These are phyloP conservation scores for Salarias fasciatus DNA, from an alignment of 2,797 vertebrate species.

Conservation along the genomic window DNA sequence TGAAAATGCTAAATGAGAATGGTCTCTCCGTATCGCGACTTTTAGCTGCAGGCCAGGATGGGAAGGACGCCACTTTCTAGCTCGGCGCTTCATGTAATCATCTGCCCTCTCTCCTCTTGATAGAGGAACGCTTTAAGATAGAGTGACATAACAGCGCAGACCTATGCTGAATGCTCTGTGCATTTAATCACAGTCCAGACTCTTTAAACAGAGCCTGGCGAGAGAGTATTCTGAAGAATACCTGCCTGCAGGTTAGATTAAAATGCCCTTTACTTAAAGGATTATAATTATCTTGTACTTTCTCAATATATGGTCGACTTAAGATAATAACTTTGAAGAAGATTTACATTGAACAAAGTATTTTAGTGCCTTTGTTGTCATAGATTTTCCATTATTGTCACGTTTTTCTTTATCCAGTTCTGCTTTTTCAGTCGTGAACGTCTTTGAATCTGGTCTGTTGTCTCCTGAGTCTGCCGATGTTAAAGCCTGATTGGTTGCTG, in stretches of 20 bases:
- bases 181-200: constrained; percentile 37
- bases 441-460: neutral
- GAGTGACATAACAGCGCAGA: constrained; percentile 31
- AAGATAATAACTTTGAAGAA: constrained; percentile 27
- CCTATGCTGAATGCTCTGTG: constrained; percentile 32
- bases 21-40: constrained; percentile 44
- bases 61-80: constrained; percentile 60
- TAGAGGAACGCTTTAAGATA: constrained; percentile 46
- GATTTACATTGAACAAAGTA: constrained; percentile 34
- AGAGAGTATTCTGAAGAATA: constrained; percentile 38
- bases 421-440: neutral
- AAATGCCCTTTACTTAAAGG: constrained; percentile 12
- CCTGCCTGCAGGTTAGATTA: constrained; percentile 36
- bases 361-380: constrained; percentile 3
- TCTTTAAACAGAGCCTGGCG: constrained; percentile 26
- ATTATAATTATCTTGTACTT: constrained; percentile 33
- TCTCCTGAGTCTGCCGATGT: too few species aligned
- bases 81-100: constrained; percentile 60
- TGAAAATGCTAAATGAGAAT: constrained; percentile 43
- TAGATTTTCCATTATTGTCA: neutral
- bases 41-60: constrained; percentile 66
- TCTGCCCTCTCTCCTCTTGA: constrained; percentile 48
- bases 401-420: neutral
- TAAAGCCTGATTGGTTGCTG: neutral
- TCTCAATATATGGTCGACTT: constrained; percentile 7